Conservation (phyloP, 2,113 vertebrate genomes). For the Leuciscus idus region DNA sequence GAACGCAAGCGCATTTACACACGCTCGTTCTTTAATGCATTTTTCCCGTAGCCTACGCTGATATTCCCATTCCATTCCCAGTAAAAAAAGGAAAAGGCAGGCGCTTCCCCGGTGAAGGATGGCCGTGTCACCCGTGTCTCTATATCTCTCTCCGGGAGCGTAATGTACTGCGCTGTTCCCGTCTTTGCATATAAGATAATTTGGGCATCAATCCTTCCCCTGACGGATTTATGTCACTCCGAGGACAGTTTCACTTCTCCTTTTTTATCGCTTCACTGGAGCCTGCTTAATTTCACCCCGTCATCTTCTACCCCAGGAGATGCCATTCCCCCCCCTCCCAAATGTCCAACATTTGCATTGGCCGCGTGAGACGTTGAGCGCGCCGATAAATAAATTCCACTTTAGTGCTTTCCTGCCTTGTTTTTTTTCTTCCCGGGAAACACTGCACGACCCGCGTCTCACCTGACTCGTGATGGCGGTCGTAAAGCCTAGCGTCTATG, state of each 20-base stretch:
- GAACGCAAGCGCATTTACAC: constrained; percentile 84
- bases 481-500: constrained; percentile 31
- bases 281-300: constrained; percentile 99
- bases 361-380: constrained; percentile 79
- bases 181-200: constrained; percentile 99
- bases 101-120: constrained; percentile 90
- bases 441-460: not conserved
- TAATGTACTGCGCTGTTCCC: constrained; percentile 96
- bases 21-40: constrained; percentile 91
- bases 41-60: constrained; percentile 86
- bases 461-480: not conserved
- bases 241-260: constrained; percentile 99
- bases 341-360: constrained; percentile 95
- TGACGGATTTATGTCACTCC: constrained; percentile 99
- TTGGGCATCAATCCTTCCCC: constrained; percentile 96
- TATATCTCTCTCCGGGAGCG: constrained; percentile 90
- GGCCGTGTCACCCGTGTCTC: constrained; percentile 89
- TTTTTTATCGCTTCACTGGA: constrained; percentile 99
- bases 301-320: constrained; percentile 96
- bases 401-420: constrained; percentile 70
- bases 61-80: constrained; percentile 86
- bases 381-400: constrained; percentile 85
- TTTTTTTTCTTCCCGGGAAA: constrained; percentile 58
- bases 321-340: constrained; percentile 84
- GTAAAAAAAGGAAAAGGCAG: constrained; percentile 97